phyloP scores from a whole-genome alignment of 1,140 invertebrate genomes.

The Drosophila sp. region DNA sequence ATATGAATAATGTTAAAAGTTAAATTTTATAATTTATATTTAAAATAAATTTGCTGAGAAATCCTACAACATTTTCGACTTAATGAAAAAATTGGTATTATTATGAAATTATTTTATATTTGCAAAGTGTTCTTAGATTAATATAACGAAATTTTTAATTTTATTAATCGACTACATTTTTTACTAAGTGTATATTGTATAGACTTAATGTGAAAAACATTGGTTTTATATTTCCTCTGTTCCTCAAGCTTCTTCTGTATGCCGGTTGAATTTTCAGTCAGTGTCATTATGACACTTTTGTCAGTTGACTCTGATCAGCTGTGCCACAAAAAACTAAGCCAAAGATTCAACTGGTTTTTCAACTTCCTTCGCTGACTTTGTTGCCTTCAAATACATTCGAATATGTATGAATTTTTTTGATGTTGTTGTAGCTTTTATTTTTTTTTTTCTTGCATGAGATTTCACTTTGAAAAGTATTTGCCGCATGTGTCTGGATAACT shows the following conservation, averaged over 20 bases:
- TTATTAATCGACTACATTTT: too few relatives aligned
- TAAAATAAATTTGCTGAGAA: too few relatives aligned
- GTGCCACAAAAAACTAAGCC: conserved; percentile 34
- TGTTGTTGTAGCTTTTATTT: conserved; percentile 3
- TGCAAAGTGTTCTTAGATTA: too few relatives aligned
- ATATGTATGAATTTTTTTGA: conserved; percentile 4
- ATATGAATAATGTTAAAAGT: too few relatives aligned
- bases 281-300: conserved; percentile 24
- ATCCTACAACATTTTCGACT: too few relatives aligned
- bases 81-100: too few relatives aligned
- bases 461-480: conserved; percentile 83
- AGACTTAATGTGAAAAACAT: too few relatives aligned
- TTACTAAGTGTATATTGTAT: too few relatives aligned
- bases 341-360: conserved; percentile 53
- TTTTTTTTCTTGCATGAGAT: conserved; percentile 47
- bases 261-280: background rate
- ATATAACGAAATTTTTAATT: too few relatives aligned
- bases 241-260: background rate
- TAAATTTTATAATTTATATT: too few relatives aligned
- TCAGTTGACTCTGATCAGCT: conserved; percentile 39
- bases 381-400: conserved; percentile 3
- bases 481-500: conserved; percentile 77
- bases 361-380: conserved; percentile 44
- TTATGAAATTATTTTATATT: too few relatives aligned
- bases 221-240: background rate